These are phyloP conservation scores for Lonchura striata DNA, from an alignment of 2,113 vertebrate species.

Conservation along the genomic window DNA sequence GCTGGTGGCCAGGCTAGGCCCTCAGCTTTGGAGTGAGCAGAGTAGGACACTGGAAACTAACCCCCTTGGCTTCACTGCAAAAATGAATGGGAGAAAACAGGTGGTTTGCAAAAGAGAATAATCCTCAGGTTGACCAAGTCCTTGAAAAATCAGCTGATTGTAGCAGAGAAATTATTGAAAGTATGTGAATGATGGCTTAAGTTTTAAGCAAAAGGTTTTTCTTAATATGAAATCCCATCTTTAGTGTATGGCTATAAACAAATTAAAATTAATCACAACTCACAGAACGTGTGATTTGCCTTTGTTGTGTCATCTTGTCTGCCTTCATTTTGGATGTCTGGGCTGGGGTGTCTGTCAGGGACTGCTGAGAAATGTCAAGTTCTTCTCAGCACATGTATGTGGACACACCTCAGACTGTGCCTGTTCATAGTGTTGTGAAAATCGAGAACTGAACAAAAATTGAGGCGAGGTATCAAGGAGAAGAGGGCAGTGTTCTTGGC, in stretches of 20 bases:
- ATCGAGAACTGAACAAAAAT: neutral
- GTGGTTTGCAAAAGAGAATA: neutral
- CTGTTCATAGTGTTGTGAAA: neutral
- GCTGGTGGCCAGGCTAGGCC: neutral
- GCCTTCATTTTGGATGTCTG: neutral
- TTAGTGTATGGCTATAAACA: conserved; percentile 70
- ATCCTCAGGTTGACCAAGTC: conserved; percentile 13
- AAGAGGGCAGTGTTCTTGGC: neutral
- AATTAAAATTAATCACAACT: conserved; percentile 72
- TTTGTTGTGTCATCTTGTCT: conserved; percentile 46
- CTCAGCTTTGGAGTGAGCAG: accelerated
- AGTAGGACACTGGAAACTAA: neutral
- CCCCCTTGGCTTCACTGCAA: neutral
- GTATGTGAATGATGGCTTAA: conserved; percentile 21
- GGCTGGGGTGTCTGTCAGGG: neutral
- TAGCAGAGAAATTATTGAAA: conserved; percentile 12
- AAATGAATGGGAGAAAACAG: neutral
- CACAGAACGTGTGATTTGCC: conserved; percentile 43
- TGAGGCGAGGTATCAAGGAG: accelerated
- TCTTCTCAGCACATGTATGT: neutral
- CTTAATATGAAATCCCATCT: conserved; percentile 47
- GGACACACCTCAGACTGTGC: neutral
- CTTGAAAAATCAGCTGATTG: conserved; percentile 23
- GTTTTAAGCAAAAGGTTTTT: conserved; percentile 27
- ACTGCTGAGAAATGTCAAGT: neutral